phyloP scores from a whole-genome alignment of 2,113 vertebrate species.

The Panthera uncia region DNA sequence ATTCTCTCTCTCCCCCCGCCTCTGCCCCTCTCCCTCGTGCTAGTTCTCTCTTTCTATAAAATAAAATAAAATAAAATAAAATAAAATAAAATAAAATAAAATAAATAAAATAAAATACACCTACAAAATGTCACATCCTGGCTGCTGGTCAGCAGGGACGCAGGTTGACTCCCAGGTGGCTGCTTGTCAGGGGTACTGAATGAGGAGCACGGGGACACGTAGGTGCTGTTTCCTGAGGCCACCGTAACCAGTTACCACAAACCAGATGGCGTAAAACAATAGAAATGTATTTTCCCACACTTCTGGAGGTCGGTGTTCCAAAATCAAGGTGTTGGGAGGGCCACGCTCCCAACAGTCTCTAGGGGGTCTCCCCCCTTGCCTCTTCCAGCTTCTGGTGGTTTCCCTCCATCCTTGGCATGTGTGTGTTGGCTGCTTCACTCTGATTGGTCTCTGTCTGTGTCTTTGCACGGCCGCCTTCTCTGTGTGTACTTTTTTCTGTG shows the following conservation, averaged over 20 bases:
- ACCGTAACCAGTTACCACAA: background rate
- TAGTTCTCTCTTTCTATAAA: too few species aligned
- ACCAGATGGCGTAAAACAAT: background rate
- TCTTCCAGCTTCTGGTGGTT: background rate
- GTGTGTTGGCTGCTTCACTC: fast-evolving
- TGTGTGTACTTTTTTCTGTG: background rate
- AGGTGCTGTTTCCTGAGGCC: background rate
- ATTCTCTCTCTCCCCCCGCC: too few species aligned
- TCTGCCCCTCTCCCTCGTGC: too few species aligned
- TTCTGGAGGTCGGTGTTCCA: background rate
- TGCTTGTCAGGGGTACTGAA: background rate
- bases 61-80: too few species aligned
- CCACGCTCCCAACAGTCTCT: fast-evolving
- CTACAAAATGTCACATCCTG: background rate
- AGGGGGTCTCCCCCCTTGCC: background rate
- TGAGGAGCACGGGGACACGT: fast-evolving
- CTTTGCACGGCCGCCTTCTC: fast-evolving
- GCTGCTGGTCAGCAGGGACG: background rate
- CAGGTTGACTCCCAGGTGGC: background rate
- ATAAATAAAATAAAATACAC: background rate
- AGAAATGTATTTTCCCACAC: background rate
- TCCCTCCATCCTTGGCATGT: fast-evolving
- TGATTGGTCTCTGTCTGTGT: fast-evolving
- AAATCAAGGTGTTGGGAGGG: background rate
- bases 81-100: too few species aligned